Conservation (phyloP, 2,797 vertebrate species). For the Anolis apletophallus region DNA sequence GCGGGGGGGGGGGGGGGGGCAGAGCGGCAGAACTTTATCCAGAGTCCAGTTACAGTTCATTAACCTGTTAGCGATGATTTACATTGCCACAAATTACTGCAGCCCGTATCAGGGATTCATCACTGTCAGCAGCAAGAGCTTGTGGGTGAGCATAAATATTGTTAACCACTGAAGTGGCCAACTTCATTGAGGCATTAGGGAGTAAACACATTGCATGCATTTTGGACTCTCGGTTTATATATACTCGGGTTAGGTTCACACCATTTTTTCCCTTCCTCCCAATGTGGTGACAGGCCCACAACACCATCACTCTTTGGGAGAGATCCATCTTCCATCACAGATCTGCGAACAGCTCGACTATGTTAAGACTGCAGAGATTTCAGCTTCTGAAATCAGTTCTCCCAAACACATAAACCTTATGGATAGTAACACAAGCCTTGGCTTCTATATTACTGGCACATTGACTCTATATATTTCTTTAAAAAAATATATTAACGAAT, state of each 20-base stretch:
- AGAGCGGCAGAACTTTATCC: constrained; percentile 12
- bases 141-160: constrained; percentile 30
- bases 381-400: background rate
- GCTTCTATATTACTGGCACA: no score
- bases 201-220: background rate
- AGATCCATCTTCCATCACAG: background rate
- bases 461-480: no score
- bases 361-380: background rate
- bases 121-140: constrained; percentile 6
- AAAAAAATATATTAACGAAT: no score
- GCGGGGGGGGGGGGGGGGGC: constrained; percentile 8
- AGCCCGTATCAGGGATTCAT: constrained; percentile 34
- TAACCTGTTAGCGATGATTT: constrained; percentile 47
- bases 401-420: background rate
- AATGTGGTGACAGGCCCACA: no score
- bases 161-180: background rate
- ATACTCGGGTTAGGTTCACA: background rate
- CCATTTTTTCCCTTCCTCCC: background rate
- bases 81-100: constrained; percentile 39
- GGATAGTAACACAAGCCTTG: background rate
- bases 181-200: background rate
- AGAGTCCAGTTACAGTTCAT: constrained; percentile 35
- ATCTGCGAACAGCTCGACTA: background rate
- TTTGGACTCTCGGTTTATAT: background rate
- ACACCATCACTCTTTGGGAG: background rate